Evolutionary conservation across 2,888 invertebrate species (phyloP).

Genomic region (Troides helena): DNA sequence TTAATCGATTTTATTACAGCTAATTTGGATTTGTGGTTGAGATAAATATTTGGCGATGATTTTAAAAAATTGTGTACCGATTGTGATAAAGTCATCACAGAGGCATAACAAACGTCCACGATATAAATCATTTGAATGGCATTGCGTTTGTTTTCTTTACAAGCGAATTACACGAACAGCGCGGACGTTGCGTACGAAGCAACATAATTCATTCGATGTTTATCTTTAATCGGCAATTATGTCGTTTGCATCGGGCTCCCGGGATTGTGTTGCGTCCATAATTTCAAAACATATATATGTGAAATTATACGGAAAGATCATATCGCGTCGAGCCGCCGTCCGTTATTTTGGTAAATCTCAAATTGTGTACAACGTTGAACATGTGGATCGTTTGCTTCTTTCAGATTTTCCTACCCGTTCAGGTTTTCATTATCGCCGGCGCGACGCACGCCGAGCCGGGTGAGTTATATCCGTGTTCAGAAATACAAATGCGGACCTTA

Average conservation of each 20-base stretch:
- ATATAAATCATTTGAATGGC: slow-evolving; percentile 22
- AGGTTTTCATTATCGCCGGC: slow-evolving; percentile 33
- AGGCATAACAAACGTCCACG: too few species aligned
- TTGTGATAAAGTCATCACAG: too few species aligned
- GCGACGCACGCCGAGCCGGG: slow-evolving; percentile 30
- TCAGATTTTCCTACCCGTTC: slow-evolving; percentile 34
- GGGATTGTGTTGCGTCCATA: slow-evolving; percentile 21
- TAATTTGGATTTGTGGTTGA: too few species aligned
- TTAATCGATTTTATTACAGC: too few species aligned
- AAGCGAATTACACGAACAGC: slow-evolving; percentile 7
- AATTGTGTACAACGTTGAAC: slow-evolving; percentile 35
- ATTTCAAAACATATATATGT: slow-evolving; percentile 25
- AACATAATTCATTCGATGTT: slow-evolving; percentile 25
- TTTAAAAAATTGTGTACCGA: too few species aligned
- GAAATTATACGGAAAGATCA: slow-evolving; percentile 41
- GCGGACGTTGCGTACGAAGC: slow-evolving; percentile 6
- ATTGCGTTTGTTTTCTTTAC: background rate
- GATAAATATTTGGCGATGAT: too few species aligned
- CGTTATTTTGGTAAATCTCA: slow-evolving; percentile 38
- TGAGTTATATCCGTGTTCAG: slow-evolving; percentile 19
- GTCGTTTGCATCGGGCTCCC: slow-evolving; percentile 27
- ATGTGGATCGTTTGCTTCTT: slow-evolving; percentile 36
- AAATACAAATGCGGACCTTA: background rate
- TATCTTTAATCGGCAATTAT: slow-evolving; percentile 26
- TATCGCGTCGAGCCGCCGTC: slow-evolving; percentile 36